A percentile compares a stretch with the other conserved stretches of the same genome.
Conservation (phyloP, 2,113 vertebrate genomes). For the Strix uralensis region DNA sequence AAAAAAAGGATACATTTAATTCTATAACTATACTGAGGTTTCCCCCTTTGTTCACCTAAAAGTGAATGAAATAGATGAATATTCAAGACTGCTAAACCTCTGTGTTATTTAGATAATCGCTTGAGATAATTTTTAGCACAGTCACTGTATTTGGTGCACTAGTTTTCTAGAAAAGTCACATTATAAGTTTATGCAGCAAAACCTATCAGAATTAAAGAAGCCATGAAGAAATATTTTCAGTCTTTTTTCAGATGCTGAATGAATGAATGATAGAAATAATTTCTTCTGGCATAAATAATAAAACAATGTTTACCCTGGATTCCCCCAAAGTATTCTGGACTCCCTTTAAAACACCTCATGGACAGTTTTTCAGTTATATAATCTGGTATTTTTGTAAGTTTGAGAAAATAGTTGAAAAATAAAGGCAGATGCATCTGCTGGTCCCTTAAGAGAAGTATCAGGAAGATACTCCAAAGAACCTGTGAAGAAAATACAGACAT, state of each 20-base stretch:
- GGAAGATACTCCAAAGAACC: not conserved
- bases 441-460: not conserved
- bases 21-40: not conserved
- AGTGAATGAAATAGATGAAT: not conserved
- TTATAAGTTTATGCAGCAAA: not conserved
- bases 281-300: not conserved
- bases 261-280: not conserved
- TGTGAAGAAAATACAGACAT: accelerated
- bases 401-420: not conserved
- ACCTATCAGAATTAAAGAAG: not conserved
- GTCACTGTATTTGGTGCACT: not conserved
- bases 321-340: not conserved
- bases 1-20: not conserved
- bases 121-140: not conserved
- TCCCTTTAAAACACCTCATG: not conserved
- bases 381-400: not conserved
- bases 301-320: not conserved
- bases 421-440: not conserved
- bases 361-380: not conserved
- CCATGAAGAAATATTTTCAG: not conserved
- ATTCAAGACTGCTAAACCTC: not conserved
- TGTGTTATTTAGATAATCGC: not conserved
- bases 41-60: not conserved
- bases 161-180: not conserved
- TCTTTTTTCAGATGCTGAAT: not conserved